Percentiles rank a stretch among this genome's conserved stretches.
These are phyloP conservation scores for Drosophila pullipes DNA, from an alignment of 2,888 invertebrate genomes.

Conservation along the genomic window DNA sequence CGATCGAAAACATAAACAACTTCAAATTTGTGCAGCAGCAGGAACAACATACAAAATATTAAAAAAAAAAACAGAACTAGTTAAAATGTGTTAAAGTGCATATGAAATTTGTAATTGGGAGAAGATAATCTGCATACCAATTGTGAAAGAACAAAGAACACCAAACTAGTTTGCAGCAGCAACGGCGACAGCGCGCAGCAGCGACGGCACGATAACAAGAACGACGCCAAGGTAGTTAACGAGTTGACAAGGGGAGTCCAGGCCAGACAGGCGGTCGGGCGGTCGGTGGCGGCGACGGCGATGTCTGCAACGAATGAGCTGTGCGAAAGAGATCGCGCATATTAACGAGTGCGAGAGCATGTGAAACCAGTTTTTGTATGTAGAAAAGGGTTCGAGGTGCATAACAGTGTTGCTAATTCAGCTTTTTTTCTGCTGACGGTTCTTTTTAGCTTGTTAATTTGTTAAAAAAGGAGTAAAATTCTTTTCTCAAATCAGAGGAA, in stretches of 20 bases:
- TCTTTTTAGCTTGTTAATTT: background rate
- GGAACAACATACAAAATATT: conserved; percentile 1
- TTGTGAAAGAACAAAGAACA: conserved; percentile 64
- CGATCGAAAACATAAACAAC: conserved; percentile 28
- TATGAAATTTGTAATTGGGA: conserved; percentile 53
- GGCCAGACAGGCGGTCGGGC: conserved; percentile 36
- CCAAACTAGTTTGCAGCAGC: conserved; percentile 57
- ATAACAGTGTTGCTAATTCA: conserved; percentile 14
- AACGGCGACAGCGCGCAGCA: conserved; percentile 29
- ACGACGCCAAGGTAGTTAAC: conserved; percentile 76
- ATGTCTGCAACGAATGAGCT: conserved; percentile 14
- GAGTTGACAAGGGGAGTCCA: conserved; percentile 62
- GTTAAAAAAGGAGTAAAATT: background rate
- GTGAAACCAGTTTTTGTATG: conserved; percentile 45
- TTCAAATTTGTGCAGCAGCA: conserved; percentile 17
- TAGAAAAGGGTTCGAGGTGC: conserved; percentile 12
- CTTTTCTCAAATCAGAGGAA: background rate
- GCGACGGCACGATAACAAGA: conserved; percentile 64
- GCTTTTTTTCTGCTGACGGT: background rate
- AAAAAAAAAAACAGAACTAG: background rate
- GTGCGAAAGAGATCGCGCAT: conserved; percentile 37
- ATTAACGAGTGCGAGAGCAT: conserved; percentile 21
- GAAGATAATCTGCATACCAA: conserved; percentile 67
- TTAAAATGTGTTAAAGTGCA: conserved; percentile 32
- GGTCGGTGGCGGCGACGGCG: conserved; percentile 14